A percentile compares a stretch with the other conserved stretches of the same genome.
phyloP scores from a whole-genome alignment of 2,113 vertebrate species.

The Euleptes europaea region DNA sequence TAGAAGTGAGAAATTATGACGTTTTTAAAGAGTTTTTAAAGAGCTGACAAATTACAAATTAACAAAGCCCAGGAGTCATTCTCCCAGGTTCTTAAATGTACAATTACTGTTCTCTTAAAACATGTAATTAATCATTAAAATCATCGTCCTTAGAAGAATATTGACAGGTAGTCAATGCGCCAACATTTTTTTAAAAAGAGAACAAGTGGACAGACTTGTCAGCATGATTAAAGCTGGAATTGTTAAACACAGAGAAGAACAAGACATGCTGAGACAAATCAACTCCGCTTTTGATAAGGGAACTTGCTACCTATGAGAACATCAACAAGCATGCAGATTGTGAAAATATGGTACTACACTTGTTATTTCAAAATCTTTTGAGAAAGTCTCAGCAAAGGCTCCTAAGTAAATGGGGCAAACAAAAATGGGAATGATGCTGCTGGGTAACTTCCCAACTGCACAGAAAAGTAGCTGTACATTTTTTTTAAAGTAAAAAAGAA shows the following conservation, averaged over 20 bases:
- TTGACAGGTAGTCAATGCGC: neutral
- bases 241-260: neutral
- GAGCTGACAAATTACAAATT: neutral
- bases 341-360: no score
- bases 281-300: no score
- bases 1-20: neutral
- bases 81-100: neutral
- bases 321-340: no score
- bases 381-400: no score
- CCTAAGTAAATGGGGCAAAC: no score
- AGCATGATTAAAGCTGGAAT: neutral
- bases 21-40: neutral
- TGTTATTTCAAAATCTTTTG: no score
- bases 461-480: no score
- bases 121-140: neutral
- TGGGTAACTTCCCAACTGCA: no score
- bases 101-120: neutral
- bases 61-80: neutral
- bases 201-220: neutral
- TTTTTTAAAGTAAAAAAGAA: no score
- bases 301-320: no score
- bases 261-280: no score
- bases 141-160: neutral
- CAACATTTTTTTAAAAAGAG: neutral
- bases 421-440: no score